Evolutionary conservation across 35 echinoderm and acorn worm species (phyloP).

Genomic region (Heliocidaris tuberculata): DNA sequence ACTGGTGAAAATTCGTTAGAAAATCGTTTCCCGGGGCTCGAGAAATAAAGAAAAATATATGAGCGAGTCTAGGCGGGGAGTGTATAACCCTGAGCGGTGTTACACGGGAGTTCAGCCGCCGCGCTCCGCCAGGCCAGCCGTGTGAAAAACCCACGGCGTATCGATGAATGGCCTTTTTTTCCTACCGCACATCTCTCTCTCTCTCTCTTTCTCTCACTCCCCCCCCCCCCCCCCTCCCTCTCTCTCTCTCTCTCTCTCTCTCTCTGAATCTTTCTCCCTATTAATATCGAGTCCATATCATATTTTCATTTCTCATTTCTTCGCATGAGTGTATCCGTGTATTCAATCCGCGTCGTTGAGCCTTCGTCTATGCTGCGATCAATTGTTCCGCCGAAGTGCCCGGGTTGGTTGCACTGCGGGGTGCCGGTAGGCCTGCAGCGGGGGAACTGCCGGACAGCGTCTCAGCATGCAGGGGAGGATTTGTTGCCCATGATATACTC

Average conservation of each 20-base stretch:
- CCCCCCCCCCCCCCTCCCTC: background rate
- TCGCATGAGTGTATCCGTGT: background rate
- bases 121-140: background rate
- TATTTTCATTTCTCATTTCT: background rate
- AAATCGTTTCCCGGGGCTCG: background rate
- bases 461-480: background rate
- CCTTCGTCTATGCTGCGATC: background rate
- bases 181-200: background rate
- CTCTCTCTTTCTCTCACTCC: background rate
- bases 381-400: background rate
- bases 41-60: background rate
- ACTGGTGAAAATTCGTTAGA: background rate
- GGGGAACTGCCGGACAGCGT: background rate
- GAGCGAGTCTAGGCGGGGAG: background rate
- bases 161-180: background rate
- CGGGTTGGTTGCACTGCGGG: background rate
- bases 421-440: background rate
- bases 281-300: background rate
- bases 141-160: slow-evolving; percentile 4
- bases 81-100: slow-evolving; percentile 27
- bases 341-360: background rate
- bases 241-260: background rate
- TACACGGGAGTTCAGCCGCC: background rate
- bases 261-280: background rate
- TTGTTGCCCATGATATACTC: background rate